phyloP scores from a whole-genome alignment of 2,113 vertebrate species.

The Noturus placidus region DNA sequence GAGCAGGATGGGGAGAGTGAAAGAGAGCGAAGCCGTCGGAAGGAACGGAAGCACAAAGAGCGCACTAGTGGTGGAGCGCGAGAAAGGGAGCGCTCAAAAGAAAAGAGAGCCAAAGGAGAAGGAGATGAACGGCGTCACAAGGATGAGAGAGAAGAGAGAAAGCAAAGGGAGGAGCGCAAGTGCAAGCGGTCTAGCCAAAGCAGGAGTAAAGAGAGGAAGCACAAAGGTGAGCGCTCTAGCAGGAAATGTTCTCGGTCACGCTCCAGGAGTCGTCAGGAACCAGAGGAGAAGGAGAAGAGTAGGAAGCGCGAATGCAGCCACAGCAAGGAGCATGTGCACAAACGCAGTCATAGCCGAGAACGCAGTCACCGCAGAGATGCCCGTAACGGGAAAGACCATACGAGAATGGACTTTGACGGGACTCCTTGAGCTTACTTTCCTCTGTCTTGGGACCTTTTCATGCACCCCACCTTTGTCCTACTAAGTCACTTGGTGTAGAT shows the following conservation, averaged over 20 bases:
- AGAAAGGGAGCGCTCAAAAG: constrained; percentile 75
- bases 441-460: constrained; percentile 23
- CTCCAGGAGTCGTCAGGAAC: constrained; percentile 61
- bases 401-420: background rate
- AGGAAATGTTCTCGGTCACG: constrained; percentile 76
- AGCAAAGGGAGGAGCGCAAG: constrained; percentile 84
- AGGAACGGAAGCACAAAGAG: constrained; percentile 90
- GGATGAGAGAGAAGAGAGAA: constrained; percentile 81
- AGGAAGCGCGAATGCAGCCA: constrained; percentile 83
- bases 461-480: background rate
- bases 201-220: constrained; percentile 78
- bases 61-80: constrained; percentile 79
- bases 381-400: constrained; percentile 72
- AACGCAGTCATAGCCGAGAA: constrained; percentile 87
- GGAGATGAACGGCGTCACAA: constrained; percentile 79
- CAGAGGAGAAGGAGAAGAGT: constrained; percentile 81
- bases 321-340: constrained; percentile 80
- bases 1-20: constrained; percentile 87
- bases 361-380: constrained; percentile 81
- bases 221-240: constrained; percentile 76
- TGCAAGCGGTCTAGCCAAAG: constrained; percentile 81
- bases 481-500: constrained; percentile 30
- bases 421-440: constrained; percentile 2
- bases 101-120: constrained; percentile 86
- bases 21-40: constrained; percentile 82